Evolutionary conservation across 2,888 invertebrate genomes (phyloP), one percentile per base, ranked within the genome.

Genomic region (Thumatha senex): DNA sequence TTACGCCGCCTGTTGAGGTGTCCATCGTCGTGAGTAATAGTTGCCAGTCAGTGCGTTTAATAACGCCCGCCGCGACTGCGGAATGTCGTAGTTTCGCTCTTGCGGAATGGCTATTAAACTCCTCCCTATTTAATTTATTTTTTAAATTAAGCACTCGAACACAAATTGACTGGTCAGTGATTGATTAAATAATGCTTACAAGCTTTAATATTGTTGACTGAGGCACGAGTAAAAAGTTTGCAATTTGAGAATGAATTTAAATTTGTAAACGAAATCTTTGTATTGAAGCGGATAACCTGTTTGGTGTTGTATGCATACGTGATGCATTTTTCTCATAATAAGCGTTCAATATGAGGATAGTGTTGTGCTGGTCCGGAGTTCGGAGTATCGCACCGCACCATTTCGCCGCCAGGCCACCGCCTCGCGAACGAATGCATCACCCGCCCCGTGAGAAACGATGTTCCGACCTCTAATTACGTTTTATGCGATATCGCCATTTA

Each of bases 401-500:
- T 35, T 18, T 29, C 18, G 34, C 47, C 24, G 39, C 31, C 31
- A 2, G 31, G 31, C 34, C 14, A 12, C 45, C 49, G 51, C 56
- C 58, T 5, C 57, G 46, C 52, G 58, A 47, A 55, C 66, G 72
- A 70, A 70, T 57, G 48, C 75, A 69, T 67, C 72, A 72, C 65
- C 63, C 82, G 78, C 74, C 78, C 82, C 86, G 87, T 86, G 90
- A 89, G 89, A 89, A 87, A 86, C 83, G 78, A 87, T 82, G 85
- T 78, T 82, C 82, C 82, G 81, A 76, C 85, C 90, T 89, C 89
- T 90, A 90, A 90, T 90, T 90, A 89, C 86, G 86, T 84, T 87
- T 89, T 87, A 89, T 89, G 84, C 87, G 86, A 89, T 89, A 90
- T 90, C 86, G 89, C 86, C 90, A 86, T 90, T 90, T 90, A 89